Conservation (phyloP, 2,797 vertebrate species). For the Phrynocephalus vlangalii region DNA sequence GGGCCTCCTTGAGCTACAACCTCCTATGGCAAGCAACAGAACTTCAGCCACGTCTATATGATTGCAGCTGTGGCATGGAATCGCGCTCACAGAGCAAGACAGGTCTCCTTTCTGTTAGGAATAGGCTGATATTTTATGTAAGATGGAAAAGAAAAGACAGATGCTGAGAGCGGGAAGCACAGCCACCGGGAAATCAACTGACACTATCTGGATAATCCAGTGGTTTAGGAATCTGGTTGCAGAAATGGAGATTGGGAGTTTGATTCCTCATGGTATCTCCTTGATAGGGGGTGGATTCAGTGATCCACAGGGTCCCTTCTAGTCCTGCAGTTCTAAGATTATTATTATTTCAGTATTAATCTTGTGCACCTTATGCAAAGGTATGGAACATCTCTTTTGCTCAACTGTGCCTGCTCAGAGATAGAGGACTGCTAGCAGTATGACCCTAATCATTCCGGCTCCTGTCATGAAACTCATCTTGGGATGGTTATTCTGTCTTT, state of each 20-base stretch:
- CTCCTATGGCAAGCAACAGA: no score
- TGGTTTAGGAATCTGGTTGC: no score
- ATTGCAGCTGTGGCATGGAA: background rate
- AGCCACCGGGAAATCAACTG: background rate
- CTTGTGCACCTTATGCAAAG: background rate
- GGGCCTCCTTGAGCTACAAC: no score
- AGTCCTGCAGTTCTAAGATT: no score
- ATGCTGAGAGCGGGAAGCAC: background rate
- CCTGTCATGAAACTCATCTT: background rate
- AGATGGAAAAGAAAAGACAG: background rate
- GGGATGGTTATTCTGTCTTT: no score
- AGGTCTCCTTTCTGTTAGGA: background rate
- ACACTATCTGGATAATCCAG: no score
- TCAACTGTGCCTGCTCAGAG: background rate
- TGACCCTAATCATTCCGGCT: no score
- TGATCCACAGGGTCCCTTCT: no score
- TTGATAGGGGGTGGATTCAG: no score
- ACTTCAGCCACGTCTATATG: background rate
- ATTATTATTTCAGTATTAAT: background rate
- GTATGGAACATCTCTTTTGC: background rate
- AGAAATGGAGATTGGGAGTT: no score
- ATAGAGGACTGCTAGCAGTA: background rate
- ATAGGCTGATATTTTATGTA: background rate
- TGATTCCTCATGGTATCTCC: no score
- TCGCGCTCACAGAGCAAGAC: background rate